phyloP scores from a whole-genome alignment of 2,888 invertebrate species.

The Anorthoa munda region DNA sequence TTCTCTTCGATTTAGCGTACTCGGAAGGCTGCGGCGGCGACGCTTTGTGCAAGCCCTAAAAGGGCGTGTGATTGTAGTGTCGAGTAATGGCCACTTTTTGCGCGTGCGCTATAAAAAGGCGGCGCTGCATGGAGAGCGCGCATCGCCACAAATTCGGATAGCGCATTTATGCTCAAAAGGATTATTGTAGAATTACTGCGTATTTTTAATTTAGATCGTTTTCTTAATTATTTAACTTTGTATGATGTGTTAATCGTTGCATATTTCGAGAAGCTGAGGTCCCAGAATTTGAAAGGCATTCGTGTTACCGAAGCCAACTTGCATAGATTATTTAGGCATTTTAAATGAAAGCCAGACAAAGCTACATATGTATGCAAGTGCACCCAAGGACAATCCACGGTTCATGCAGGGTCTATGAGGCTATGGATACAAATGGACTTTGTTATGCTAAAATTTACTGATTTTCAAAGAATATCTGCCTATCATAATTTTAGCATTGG shows the following conservation, averaged over 20 bases:
- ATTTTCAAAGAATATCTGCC: background rate
- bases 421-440: background rate
- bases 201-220: background rate
- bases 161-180: conserved; percentile 36
- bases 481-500: background rate
- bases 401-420: background rate
- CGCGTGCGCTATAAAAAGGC: conserved; percentile 82
- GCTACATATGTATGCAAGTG: background rate
- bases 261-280: background rate
- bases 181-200: conserved; percentile 25
- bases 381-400: background rate
- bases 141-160: conserved; percentile 41
- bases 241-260: background rate
- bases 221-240: background rate
- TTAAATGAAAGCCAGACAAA: too few species aligned
- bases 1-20: conserved; percentile 69
- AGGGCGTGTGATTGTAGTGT: conserved; percentile 81
- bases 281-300: too few species aligned
- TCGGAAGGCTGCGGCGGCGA: conserved; percentile 77
- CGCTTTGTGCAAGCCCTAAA: conserved; percentile 80
- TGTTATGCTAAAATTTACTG: too few species aligned
- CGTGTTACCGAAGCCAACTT: background rate
- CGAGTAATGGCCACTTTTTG: conserved; percentile 83
- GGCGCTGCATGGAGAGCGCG: conserved; percentile 71
- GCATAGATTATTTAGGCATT: background rate